Base-by-base conservation (phyloP, 37 sponge, comb jelly and placozoan species). In the Aplysina aerophoba region DNA sequence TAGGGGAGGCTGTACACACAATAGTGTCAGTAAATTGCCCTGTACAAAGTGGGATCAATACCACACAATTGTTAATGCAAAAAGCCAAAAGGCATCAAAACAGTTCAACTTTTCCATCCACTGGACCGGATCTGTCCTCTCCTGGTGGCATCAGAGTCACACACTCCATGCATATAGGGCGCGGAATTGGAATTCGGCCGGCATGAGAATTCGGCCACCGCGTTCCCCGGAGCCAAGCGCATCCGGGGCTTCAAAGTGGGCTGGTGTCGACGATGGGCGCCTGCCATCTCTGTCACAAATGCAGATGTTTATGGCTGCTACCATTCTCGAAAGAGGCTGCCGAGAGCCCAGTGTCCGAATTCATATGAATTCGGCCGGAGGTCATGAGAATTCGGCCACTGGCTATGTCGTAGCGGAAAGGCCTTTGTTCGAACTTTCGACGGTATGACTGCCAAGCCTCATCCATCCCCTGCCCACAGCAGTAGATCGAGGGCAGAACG, bases 151-250 rank as follows among this genome's bases (percentile, higher is more conserved):
- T n/a, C n/a, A n/a, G n/a, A n/a, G n/a, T n/a, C n/a, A n/a, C n/a
- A n/a, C n/a, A n/a, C n/a, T n/a, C n/a, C n/a, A n/a, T n/a, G n/a
- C n/a, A 75, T 11, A 44, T 75, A 75, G 78, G 53, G 78, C 22
- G 37, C 15, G 78, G 78, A 31, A 75, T 75, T 75, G 22, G 78
- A n/a, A 75, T 75, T 41, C 78, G 78, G 78, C 78, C 78, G 24
- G 53, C 78, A 75, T 75, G 78, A 41, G 4, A 38, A 75, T 75
- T 41, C 78, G 78, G 53, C 78, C 78, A 41, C 78, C 44, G 54
- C 53, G 44, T 75, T 75, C 53, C 4, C 53, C 4, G 24, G 5
- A 38, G 0, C 78, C 78, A 75, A 75, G 78, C 78, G 44, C 78
- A 38, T 75, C 78, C 44, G 41, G 53, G 53, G 53, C 78, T 75